Evolutionary conservation across 2,113 vertebrate species (phyloP), one percentile per base, ranked within the genome.

Genomic region (Alligator sinensis): DNA sequence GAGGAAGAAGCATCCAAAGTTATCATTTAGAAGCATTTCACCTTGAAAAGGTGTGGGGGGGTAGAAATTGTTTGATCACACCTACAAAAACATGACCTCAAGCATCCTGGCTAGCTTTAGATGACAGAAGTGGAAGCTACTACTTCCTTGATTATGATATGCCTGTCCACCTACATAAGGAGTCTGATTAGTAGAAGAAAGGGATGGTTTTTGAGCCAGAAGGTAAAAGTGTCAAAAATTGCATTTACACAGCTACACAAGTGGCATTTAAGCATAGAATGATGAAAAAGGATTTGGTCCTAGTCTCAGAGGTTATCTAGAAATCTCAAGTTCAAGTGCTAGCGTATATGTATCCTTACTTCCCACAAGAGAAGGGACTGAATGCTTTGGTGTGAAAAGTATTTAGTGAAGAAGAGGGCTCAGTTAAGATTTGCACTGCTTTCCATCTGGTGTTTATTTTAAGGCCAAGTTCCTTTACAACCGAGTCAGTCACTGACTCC

Each of bases 21-120:
- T 76, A 38, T 21, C 30, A 11, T 34, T 38, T 11, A 12, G 24
- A 86, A 86, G 59, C 9, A 2, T 62, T 86, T 38, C 0, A 0
- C n/a, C 78, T 6, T 55, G 30, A 59, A 68, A 70, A n/a, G 5
- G 16, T 24, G 61, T 25, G 61, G 24, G 61, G 61, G 8, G 4
- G 24, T 55, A 84, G 15, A 68, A 14, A 68, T 6, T 77, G 27
- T 28, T 77, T 16, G 2, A 19, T 60, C 76, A 89, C 6, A 72
- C 15, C 38, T 76, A 15, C 66, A 86, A 86, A 9, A 28, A 68
- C 18, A 16, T 28, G 27, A 8, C 47, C 47, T 54, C 38, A 30
- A 80, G 86, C 24, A 91, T 92, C 74, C 2, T 85, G 24, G 2
- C 24, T 85, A 78, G 14, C 47, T 86, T 60, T 80, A n/a, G 84